phyloP scores from a whole-genome alignment of 1,140 invertebrate genomes.

The Lucilia sericata region DNA sequence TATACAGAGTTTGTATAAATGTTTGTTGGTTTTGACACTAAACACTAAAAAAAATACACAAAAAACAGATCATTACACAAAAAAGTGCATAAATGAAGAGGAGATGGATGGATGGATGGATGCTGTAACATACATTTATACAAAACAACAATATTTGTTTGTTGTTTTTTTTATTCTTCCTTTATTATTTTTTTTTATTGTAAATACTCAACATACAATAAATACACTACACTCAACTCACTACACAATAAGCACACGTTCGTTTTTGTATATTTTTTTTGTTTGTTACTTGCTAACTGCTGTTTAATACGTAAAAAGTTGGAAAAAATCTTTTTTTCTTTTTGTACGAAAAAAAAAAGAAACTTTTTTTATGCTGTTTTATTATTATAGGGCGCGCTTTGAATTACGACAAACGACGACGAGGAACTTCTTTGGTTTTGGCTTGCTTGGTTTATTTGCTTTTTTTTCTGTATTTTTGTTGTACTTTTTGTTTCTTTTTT shows the following conservation, averaged over 20 bases:
- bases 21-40: neutral
- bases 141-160: neutral
- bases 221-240: neutral
- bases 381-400: conserved; percentile 43
- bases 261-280: conserved; percentile 6
- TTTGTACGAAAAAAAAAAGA: conserved; percentile 1
- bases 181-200: neutral
- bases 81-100: neutral
- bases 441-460: conserved; percentile 23
- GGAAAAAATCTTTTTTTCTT: neutral
- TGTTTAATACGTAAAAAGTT: conserved; percentile 4
- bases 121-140: neutral
- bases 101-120: neutral
- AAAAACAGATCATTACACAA: neutral
- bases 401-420: conserved; percentile 21
- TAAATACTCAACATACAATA: conserved; percentile 16
- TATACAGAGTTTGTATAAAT: no score
- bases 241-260: neutral
- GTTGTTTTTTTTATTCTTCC: neutral
- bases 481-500: conserved; percentile 16
- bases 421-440: conserved; percentile 36
- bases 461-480: neutral
- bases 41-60: no score
- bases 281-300: neutral
- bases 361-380: conserved; percentile 36